Base-by-base conservation (phyloP, 2,113 vertebrate species). In the Ivindomyrus marchei region DNA sequence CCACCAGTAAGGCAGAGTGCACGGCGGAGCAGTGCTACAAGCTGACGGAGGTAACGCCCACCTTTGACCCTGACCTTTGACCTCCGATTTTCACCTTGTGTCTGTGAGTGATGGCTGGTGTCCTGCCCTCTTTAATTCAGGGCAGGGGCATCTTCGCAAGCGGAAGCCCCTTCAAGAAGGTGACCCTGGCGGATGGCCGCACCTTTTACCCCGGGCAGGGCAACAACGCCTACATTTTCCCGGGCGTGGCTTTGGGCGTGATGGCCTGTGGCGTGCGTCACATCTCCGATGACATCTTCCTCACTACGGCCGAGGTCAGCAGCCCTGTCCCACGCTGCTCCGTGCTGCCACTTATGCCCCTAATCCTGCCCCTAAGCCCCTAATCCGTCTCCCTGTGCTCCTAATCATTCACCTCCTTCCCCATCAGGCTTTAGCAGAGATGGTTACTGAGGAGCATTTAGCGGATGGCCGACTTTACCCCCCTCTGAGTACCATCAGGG, bases 151-250 rank as follows among this genome's bases (percentile, higher is more conserved):
- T 99, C 93, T 99, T 99, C 92, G 98, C 98, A 31, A 99, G 98
- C 0, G 98, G 98, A 87, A 99, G 98, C 92, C 98, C 98, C 0
- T 99, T 99, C 89, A 88, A 95, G 50, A 97, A 97, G 70, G 98
- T 99, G 11, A 97, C 97, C 3, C 96, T 99, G 91, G 92, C 97
- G 24, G 96, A 94, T 0, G 98, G 98, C 58, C 97, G 97, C 92
- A 97, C 95, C 90, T 99, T 99, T 95, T 95, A 95, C 93, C 98
- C 98, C 0, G 98, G 98, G 4, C 98, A 99, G 93, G 98, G 98
- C 88, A 99, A 99, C 96, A 99, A 99, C 0, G 97, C 98, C 87
- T 99, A 99, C 0, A 97, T 99, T 87, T 99, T 99, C 91, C 98
- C 98, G 0, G 98, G 98, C 45, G 97, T 99, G 21, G 98, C 98